phyloP scores from a whole-genome alignment of 2,888 invertebrate species.

The Bugulina stolonifera region DNA sequence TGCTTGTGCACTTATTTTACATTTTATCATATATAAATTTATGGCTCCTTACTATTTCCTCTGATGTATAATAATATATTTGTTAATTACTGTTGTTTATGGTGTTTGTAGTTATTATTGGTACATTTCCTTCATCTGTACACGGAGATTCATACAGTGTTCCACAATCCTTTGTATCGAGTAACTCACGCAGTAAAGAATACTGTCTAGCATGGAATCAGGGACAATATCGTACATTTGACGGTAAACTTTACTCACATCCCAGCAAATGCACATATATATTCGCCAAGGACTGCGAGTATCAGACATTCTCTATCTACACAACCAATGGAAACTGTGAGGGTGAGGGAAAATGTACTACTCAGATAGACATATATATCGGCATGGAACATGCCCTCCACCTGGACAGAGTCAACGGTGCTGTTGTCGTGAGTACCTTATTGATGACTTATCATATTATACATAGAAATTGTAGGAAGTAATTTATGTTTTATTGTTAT shows the following conservation, averaged over 20 bases:
- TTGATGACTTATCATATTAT: too few species aligned
- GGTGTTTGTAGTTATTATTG: neutral
- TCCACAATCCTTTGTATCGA: neutral
- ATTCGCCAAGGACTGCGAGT: constrained; percentile 64
- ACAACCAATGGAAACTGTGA: constrained; percentile 59
- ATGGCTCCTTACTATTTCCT: too few species aligned
- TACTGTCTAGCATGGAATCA: constrained; percentile 76
- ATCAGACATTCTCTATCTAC: constrained; percentile 65
- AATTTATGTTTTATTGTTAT: too few species aligned
- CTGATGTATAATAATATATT: too few species aligned
- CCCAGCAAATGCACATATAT: constrained; percentile 67
- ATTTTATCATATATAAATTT: too few species aligned
- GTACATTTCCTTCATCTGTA: neutral
- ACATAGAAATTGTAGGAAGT: too few species aligned
- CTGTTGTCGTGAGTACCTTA: neutral
- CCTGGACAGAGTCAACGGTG: neutral
- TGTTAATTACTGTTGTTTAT: too few species aligned
- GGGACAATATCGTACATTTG: constrained; percentile 76
- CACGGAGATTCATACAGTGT: neutral
- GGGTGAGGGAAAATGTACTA: constrained; percentile 55
- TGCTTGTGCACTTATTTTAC: too few species aligned
- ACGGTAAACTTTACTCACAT: constrained; percentile 70
- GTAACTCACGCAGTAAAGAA: constrained; percentile 49
- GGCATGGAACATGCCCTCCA: constrained; percentile 58
- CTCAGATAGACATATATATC: constrained; percentile 62